Base-by-base conservation (phyloP, 2,113 vertebrate genomes). In the Cochlearius cochlearius region DNA sequence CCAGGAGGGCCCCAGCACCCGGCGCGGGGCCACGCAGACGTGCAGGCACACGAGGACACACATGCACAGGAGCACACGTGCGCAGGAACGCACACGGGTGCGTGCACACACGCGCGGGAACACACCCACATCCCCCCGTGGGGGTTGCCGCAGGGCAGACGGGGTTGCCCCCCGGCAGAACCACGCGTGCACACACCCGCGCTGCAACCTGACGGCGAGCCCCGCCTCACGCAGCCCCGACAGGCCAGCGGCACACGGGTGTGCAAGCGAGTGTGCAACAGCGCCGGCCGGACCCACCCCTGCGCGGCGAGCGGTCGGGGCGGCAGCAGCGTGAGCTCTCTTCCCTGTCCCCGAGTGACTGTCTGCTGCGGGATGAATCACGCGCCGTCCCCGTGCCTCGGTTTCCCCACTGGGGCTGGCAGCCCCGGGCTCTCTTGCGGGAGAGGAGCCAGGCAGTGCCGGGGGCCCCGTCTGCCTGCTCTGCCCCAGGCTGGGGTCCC, bases 201-300 rank as follows among this genome's bases (percentile, higher is more conserved):
- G 2, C 19, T 21, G 29, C n/a, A 8, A 22, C 8, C 26, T 0
- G 15, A 15, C 6, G 43, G 64, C 10, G 29, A 69, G 66, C 20
- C 3, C 43, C 11, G 7, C 45, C 25, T 4, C 45, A 1, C 12
- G 12, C 45, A 19, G 45, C 67, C 45, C 79, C 5, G 23, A 16
- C 32, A 18, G 4, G 13, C 29, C 15, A 10, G 53, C 3, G 4
- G 36, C 67, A 52, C 12, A 1, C 3, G 25, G 15, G 41, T 15
- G 52, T 56, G 41, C 20, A 10, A 76, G 15, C 38, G 1, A 0
- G 1, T 15, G 49, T 71, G 75, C 41, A 25, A 11, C 1, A 0
- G 21, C 15, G 68, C 43, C 5, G 9, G 20, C 68, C 2, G 0
- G 38, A 32, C 12, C 15, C 55, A 27, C 21, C 7, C 4, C 38